Percentiles rank a stretch among this genome's conserved stretches.
Conservation (phyloP, 1,140 invertebrate genomes). For the Yoshiicerus persimilis region DNA sequence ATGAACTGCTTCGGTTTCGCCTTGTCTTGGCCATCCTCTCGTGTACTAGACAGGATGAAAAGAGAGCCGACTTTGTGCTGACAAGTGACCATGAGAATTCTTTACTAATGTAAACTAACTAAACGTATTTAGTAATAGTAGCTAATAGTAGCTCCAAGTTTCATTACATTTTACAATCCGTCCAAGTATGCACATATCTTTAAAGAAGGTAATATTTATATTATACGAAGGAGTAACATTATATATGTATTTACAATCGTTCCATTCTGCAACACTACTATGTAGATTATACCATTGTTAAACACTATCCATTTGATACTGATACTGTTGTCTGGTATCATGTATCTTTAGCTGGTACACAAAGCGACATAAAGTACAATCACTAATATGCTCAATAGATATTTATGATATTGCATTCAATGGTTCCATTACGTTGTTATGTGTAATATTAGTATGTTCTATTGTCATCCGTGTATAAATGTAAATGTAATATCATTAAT, state of each 20-base stretch:
- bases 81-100: slow-evolving; percentile 22
- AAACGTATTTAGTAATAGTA: neutral
- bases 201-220: neutral
- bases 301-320: neutral
- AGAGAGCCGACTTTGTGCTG: slow-evolving; percentile 12
- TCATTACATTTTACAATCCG: neutral
- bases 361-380: neutral
- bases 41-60: slow-evolving; percentile 13
- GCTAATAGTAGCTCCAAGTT: neutral
- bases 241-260: neutral
- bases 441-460: neutral
- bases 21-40: neutral
- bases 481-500: neutral
- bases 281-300: neutral
- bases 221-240: neutral
- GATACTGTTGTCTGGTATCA: slow-evolving; percentile 11
- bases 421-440: neutral
- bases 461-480: neutral
- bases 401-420: slow-evolving; percentile 22
- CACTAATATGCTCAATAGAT: slow-evolving; percentile 8
- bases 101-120: slow-evolving; percentile 13
- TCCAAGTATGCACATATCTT: neutral
- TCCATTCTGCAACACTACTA: no score
- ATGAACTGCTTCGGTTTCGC: neutral
- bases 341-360: neutral